Evolutionary conservation across 2,113 vertebrate species (phyloP).

Genomic region (Bambusicola thoracicus): DNA sequence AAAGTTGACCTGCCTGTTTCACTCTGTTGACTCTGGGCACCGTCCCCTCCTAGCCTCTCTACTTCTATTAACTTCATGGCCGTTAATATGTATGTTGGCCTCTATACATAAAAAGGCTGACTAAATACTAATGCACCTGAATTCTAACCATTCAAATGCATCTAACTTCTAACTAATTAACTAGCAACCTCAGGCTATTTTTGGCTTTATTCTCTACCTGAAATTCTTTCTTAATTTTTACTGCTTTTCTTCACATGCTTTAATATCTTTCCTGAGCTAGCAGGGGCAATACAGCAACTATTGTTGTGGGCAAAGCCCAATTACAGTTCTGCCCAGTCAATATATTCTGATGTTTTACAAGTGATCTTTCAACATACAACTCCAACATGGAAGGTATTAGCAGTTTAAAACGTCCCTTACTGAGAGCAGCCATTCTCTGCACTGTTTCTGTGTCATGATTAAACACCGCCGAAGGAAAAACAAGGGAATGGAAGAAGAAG

Average conservation of each 20-base stretch:
- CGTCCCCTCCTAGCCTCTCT: not conserved
- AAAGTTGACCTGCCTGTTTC: not conserved
- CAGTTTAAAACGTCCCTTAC: not conserved
- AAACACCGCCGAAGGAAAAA: not conserved
- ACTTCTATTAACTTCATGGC: not conserved
- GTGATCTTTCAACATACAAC: not conserved
- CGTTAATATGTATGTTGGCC: rapidly evolving
- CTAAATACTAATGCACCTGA: not conserved
- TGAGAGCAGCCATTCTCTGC: not conserved
- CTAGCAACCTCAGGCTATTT: not conserved
- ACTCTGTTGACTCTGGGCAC: not conserved
- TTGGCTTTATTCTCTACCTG: not conserved
- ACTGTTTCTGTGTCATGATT: not conserved
- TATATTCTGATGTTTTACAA: not conserved
- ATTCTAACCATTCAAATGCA: too few relatives aligned
- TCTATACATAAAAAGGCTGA: not conserved
- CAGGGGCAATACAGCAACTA: not conserved
- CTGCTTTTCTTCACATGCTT: not conserved
- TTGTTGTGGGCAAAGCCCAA: rapidly evolving
- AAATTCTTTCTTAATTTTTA: not conserved
- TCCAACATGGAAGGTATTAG: not conserved
- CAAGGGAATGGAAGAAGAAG: rapidly evolving
- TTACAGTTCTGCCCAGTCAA: rapidly evolving
- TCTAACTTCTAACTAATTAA: not conserved
- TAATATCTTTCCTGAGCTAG: not conserved